Conservation (phyloP, 2,888 invertebrate species). For the Elmis aenea region DNA sequence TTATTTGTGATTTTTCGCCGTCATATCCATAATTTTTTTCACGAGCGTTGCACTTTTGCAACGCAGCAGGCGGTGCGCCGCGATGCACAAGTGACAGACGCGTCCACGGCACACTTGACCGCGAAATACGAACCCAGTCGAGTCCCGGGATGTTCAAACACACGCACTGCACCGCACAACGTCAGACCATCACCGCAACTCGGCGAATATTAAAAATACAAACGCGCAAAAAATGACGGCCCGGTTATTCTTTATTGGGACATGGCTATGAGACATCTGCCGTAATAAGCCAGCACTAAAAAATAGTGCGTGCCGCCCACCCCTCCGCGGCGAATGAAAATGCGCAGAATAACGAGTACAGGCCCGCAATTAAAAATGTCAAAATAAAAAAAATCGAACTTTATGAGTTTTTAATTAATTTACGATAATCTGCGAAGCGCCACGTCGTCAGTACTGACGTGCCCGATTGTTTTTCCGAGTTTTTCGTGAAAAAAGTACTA, state of each 20-base stretch:
- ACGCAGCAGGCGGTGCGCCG: constrained; percentile 26
- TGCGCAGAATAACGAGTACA: constrained; percentile 56
- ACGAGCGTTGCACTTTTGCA: constrained; percentile 26
- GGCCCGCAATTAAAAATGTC: constrained; percentile 55
- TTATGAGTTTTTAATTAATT: constrained; percentile 21
- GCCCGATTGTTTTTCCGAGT: constrained; percentile 37
- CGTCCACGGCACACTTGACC: constrained; percentile 35
- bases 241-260: constrained; percentile 49
- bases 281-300: constrained; percentile 61
- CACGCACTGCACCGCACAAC: constrained; percentile 27
- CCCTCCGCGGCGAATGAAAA: constrained; percentile 50
- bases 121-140: constrained; percentile 36
- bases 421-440: constrained; percentile 37
- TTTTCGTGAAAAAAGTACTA: constrained; percentile 13
- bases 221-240: constrained; percentile 48
- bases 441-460: constrained; percentile 53
- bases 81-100: constrained; percentile 28
- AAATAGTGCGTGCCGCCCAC: constrained; percentile 59
- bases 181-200: constrained; percentile 42
- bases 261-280: constrained; percentile 59
- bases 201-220: constrained; percentile 48
- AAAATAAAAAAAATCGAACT: constrained; percentile 46
- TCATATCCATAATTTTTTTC: constrained; percentile 23
- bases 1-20: constrained; percentile 16
- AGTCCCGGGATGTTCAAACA: constrained; percentile 25